These are phyloP conservation scores for Stichopus horrens DNA, from an alignment of 53 echinoderm and acorn worm species.

Conservation along the genomic window DNA sequence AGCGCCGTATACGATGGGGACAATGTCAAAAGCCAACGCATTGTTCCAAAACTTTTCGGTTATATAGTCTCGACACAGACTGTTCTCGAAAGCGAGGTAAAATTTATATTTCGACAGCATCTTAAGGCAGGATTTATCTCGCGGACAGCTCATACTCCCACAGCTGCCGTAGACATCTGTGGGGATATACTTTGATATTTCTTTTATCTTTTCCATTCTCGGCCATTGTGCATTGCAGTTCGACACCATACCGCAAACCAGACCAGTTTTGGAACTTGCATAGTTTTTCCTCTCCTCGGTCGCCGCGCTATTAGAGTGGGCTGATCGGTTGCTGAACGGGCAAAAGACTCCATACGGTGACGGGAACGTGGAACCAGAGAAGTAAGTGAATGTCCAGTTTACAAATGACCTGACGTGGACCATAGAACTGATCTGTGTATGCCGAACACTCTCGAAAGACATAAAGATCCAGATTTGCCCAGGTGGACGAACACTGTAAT, in stretches of 20 bases:
- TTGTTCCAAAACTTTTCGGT: slow-evolving; percentile 50
- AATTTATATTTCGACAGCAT: slow-evolving; percentile 42
- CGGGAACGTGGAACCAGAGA: slow-evolving; percentile 5
- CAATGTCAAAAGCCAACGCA: slow-evolving; percentile 4
- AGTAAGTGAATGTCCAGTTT: slow-evolving; percentile 43
- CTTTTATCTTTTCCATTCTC: slow-evolving; percentile 21
- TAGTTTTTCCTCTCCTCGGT: background rate
- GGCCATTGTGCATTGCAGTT: background rate
- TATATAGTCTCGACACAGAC: slow-evolving; percentile 34
- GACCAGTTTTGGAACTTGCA: background rate
- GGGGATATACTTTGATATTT: slow-evolving; percentile 4
- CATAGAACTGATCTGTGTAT: background rate
- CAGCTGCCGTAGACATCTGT: slow-evolving; percentile 31
- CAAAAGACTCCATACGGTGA: slow-evolving; percentile 15
- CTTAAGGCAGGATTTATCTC: background rate
- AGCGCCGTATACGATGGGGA: slow-evolving; percentile 40
- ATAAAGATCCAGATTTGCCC: slow-evolving; percentile 43
- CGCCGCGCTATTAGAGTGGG: background rate
- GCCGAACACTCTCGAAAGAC: slow-evolving; percentile 15
- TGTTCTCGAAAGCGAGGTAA: slow-evolving; percentile 44
- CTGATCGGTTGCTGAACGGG: background rate
- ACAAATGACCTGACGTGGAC: background rate
- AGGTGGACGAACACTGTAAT: slow-evolving; percentile 6
- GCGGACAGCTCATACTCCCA: background rate
- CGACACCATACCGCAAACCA: slow-evolving; percentile 22